Conservation (phyloP, 2,888 invertebrate species). For the Phymatocera aterrima region DNA sequence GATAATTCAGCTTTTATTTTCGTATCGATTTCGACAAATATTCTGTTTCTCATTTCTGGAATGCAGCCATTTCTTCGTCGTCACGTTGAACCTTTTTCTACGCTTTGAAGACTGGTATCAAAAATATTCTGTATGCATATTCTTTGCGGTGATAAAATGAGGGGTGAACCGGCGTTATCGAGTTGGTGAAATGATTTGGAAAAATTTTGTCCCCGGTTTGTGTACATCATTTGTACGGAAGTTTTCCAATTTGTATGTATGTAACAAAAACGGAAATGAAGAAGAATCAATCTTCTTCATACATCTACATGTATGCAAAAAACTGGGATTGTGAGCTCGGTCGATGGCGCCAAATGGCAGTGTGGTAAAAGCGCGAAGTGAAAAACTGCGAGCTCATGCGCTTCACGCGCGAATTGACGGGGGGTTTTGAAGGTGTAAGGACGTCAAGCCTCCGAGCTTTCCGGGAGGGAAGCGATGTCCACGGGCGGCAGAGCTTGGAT, state of each 20-base stretch:
- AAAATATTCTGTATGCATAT: not conserved
- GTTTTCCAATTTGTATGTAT: too few relatives aligned
- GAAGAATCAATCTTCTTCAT: not conserved
- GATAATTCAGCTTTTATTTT: not conserved
- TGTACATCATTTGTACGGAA: not conserved
- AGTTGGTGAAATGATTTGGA: not conserved
- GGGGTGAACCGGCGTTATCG: not conserved
- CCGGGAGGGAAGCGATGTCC: conserved; percentile 32
- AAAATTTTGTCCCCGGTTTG: not conserved
- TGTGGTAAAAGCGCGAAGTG: conserved; percentile 16
- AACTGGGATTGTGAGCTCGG: not conserved
- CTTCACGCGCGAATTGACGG: conserved; percentile 11
- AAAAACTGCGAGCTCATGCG: conserved; percentile 13
- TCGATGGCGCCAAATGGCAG: conserved; percentile 25
- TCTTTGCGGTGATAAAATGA: not conserved
- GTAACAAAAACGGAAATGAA: not conserved
- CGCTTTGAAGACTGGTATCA: not conserved
- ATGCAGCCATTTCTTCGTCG: too few relatives aligned
- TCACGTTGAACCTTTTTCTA: not conserved
- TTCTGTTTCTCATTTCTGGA: too few relatives aligned
- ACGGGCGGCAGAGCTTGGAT: conserved; percentile 53
- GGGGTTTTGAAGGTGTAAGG: conserved; percentile 6
- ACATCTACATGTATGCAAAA: not conserved
- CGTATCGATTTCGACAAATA: not conserved
- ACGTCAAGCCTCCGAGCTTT: conserved; percentile 25